Conservation (phyloP, 2,797 vertebrate species). For the Malacoctenus gilli region DNA sequence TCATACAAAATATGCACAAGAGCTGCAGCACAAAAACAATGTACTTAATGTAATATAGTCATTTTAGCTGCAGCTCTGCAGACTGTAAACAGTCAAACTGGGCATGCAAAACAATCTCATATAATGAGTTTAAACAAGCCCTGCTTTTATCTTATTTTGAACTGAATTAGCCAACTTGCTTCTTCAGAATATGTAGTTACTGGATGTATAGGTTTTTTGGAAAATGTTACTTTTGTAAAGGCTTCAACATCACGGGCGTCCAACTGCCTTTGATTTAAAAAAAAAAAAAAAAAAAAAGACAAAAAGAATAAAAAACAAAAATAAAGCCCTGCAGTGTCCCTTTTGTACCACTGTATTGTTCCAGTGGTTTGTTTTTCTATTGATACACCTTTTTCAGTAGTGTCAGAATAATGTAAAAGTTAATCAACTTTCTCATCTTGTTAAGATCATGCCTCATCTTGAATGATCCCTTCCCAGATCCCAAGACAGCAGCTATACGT, state of each 20-base stretch:
- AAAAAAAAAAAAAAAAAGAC: conserved; percentile 62
- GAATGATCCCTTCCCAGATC: conserved; percentile 65
- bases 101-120: conserved; percentile 96
- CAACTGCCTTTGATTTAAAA: conserved; percentile 91
- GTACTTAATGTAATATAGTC: conserved; percentile 98
- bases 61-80: conserved; percentile 92
- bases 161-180: conserved; percentile 99
- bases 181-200: conserved; percentile 99
- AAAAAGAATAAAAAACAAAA: conserved; percentile 65
- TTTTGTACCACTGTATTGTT: conserved; percentile 87
- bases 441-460: conserved; percentile 58
- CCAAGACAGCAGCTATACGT: conserved; percentile 44
- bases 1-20: conserved; percentile 95
- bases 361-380: conserved; percentile 83
- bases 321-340: conserved; percentile 97
- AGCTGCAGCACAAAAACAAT: conserved; percentile 90
- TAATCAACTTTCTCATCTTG: conserved; percentile 62
- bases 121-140: conserved; percentile 97
- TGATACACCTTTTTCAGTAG: conserved; percentile 83
- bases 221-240: conserved; percentile 99
- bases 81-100: conserved; percentile 92
- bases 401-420: conserved; percentile 69
- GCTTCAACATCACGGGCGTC: conserved; percentile 97
- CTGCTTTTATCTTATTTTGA: conserved; percentile 99
- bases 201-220: conserved; percentile 99